phyloP scores from a whole-genome alignment of 2,888 invertebrate species.

The Celastrina argiolus region DNA sequence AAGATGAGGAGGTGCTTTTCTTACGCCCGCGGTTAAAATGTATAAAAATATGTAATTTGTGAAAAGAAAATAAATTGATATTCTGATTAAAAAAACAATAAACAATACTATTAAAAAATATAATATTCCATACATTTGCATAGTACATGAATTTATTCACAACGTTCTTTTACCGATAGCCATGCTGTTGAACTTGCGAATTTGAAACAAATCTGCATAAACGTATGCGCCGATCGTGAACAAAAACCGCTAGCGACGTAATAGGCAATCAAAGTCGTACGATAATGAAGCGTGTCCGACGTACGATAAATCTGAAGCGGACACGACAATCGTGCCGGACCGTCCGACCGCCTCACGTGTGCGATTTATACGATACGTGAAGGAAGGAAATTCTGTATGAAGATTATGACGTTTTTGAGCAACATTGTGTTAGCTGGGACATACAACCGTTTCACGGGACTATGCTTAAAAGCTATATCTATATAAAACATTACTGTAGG shows the following conservation, averaged over 20 bases:
- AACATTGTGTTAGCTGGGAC: neutral
- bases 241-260: neutral
- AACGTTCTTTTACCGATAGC: too few relatives aligned
- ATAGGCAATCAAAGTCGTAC: conserved; percentile 16
- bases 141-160: too few relatives aligned
- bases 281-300: conserved; percentile 28
- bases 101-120: too few relatives aligned
- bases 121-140: too few relatives aligned
- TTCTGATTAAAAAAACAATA: too few relatives aligned
- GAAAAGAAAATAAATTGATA: too few relatives aligned
- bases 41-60: too few relatives aligned
- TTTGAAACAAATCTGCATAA: neutral
- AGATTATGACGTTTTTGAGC: neutral
- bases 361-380: conserved; percentile 27
- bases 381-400: conserved; percentile 23
- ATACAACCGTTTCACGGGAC: too few relatives aligned
- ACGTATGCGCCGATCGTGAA: neutral
- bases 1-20: too few relatives aligned
- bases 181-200: neutral
- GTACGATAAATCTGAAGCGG: conserved; percentile 1
- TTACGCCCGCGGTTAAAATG: too few relatives aligned
- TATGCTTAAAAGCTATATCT: too few relatives aligned
- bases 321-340: conserved; percentile 53
- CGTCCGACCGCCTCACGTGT: conserved; percentile 52
- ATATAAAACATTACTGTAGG: too few relatives aligned